Conservation (phyloP, 2,797 vertebrate genomes). For the Tokudaia muenninki region DNA sequence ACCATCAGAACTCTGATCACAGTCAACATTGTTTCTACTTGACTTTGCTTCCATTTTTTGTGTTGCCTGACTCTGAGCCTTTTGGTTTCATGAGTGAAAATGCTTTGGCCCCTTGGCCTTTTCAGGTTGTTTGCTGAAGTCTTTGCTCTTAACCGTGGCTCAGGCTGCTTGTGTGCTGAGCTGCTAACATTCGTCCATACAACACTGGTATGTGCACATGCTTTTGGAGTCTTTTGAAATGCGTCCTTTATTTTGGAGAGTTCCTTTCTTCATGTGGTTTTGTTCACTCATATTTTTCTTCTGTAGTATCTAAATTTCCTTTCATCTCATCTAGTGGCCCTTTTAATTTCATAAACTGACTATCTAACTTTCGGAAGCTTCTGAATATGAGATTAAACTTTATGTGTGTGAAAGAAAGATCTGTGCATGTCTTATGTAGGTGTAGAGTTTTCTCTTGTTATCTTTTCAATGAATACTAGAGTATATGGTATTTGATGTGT, state of each 20-base stretch:
- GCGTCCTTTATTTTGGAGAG: conserved; percentile 12
- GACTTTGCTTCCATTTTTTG: not conserved
- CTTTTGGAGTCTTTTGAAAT: not conserved
- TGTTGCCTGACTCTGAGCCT: not conserved
- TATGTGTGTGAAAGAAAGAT: not conserved
- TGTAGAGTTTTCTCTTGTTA: not conserved
- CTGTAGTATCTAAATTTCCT: conserved; percentile 5
- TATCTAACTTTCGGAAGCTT: conserved; percentile 8
- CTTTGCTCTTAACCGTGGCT: not conserved
- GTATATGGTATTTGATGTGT: conserved; percentile 12
- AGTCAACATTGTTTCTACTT: not conserved
- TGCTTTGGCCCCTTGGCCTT: not conserved
- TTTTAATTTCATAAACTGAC: conserved; percentile 6
- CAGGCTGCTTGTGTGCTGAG: conserved; percentile 7
- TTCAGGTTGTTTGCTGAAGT: not conserved
- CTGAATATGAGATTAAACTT: not conserved
- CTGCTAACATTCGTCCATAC: not conserved
- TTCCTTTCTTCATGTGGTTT: conserved; percentile 3
- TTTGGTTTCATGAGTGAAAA: not conserved
- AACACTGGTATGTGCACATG: not conserved
- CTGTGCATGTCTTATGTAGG: not conserved
- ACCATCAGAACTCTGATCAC: not conserved
- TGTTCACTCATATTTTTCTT: not conserved
- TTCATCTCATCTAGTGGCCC: not conserved
- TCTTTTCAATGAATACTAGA: not conserved